Percentiles rank a stretch among this genome's conserved stretches.
These are phyloP conservation scores for Hucho hucho DNA, from an alignment of 2,113 vertebrate species.

Conservation along the genomic window DNA sequence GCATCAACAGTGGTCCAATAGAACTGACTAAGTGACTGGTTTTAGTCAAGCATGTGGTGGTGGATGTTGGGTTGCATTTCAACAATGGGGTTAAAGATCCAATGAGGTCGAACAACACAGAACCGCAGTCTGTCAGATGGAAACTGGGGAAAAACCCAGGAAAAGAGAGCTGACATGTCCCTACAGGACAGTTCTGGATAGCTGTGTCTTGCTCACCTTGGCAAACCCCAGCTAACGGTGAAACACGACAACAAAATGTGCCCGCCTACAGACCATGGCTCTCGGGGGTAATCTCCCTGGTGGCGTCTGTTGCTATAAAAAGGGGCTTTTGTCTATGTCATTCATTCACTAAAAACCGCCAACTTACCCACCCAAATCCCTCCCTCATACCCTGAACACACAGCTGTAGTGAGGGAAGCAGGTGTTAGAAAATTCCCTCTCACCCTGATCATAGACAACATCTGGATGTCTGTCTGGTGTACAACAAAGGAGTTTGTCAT, in stretches of 20 bases:
- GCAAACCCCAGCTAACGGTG: not conserved
- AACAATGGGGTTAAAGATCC: not conserved
- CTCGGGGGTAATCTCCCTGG: constrained; percentile 30
- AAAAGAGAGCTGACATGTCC: not conserved
- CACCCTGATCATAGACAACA: too few relatives aligned
- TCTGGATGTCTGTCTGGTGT: too few relatives aligned
- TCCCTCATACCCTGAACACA: not conserved
- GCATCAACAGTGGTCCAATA: not conserved
- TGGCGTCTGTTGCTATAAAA: constrained; percentile 7
- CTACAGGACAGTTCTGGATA: not conserved
- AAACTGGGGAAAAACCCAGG: not conserved
- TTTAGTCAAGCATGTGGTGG: not conserved
- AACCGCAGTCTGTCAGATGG: not conserved
- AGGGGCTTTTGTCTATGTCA: constrained; percentile 36
- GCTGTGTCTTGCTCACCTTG: not conserved
- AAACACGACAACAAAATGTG: not conserved
- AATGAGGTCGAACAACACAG: not conserved
- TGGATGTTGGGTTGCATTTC: not conserved
- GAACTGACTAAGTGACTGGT: not conserved
- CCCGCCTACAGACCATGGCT: constrained; percentile 22
- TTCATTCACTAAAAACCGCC: constrained; percentile 7
- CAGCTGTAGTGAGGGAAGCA: not conserved
- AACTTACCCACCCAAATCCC: not conserved
- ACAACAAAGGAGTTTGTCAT: too few relatives aligned
- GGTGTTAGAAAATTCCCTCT: too few relatives aligned